Evolutionary conservation across 2,113 vertebrate species (phyloP), one percentile per base, ranked within the genome.

Genomic region (Callaeas wilsoni): DNA sequence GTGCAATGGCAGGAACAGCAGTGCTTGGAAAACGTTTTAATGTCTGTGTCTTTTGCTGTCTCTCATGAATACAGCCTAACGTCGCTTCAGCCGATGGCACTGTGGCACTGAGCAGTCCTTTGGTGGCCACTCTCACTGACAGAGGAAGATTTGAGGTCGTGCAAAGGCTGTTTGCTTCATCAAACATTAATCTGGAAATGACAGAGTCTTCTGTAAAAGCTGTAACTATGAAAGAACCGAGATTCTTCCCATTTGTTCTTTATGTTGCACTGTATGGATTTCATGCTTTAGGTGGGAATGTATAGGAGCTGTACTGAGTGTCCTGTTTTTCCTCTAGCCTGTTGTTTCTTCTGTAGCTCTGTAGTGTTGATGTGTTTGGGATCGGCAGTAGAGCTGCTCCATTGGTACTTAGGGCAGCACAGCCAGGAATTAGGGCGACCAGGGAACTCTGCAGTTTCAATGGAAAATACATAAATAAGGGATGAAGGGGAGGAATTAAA

Each of bases 251-350:
- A 1, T 95, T 99, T 5, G 75, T 99, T 89, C 97, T 99, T 37
- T 99, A 97, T 16, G 97, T 99, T 42, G 97, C 97, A 13, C 65
- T 99, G 76, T 95, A 80, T 32, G 98, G 98, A 42, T 97, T 99
- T 37, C 80, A 89, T 81, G 98, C 98, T 49, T 94, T 99, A 85
- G 90, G 94, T 41, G 90, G 82, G 68, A 63, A 52, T 5, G 30
- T 46, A 7, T 29, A 89, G 86, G 60, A 64, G 73, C 65, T 84
- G 53, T 62, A 64, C 35, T 33, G n/a, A 67, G 37, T 27, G 17
- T 14, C 29, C 64, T 19, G 11, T 16, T 74, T 7, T 2, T 70
- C 29, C 29, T 56, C 33, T 33, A n/a, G 35, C 41, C 60, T 30
- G 19, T 41, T 49, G 30, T 53, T 75, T 84, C 15, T 83, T 62